Conservation (phyloP, 2,797 vertebrate genomes). For the Simalia tracyae region DNA sequence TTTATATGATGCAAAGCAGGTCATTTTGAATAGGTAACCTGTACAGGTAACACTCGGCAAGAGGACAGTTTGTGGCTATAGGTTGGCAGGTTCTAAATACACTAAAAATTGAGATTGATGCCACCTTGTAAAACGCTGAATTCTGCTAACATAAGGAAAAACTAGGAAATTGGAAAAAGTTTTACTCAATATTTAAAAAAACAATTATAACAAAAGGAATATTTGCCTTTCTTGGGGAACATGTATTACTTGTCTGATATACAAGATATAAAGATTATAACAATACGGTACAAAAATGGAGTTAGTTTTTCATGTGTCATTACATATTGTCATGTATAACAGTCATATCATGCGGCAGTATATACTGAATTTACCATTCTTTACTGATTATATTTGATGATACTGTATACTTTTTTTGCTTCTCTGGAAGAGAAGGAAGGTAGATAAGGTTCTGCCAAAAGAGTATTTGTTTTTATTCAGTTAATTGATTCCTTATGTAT, state of each 20-base stretch:
- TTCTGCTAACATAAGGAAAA: not conserved
- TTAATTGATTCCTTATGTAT: conserved; percentile 22
- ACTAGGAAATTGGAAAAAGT: conserved; percentile 10
- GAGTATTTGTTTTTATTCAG: conserved; percentile 26
- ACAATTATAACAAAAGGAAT: not conserved
- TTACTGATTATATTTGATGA: not conserved
- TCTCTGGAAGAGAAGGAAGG: not conserved
- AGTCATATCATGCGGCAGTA: not conserved
- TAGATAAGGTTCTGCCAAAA: not conserved
- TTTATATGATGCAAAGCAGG: not conserved
- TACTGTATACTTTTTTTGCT: not conserved
- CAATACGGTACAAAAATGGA: not conserved
- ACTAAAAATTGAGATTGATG: not conserved
- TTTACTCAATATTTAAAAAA: not conserved
- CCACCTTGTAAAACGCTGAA: conserved; percentile 30
- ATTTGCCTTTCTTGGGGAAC: conserved; percentile 26
- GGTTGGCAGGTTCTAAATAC: not conserved
- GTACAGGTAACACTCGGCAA: conserved; percentile 1
- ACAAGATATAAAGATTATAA: not conserved
- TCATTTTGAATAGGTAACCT: conserved; percentile 27
- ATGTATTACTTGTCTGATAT: not conserved
- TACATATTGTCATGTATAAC: not conserved
- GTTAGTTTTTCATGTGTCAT: not conserved
- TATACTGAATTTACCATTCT: conserved; percentile 30
- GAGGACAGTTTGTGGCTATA: not conserved